Base-by-base conservation (phyloP, 2,797 vertebrate species). In the Galaxias olidus region DNA sequence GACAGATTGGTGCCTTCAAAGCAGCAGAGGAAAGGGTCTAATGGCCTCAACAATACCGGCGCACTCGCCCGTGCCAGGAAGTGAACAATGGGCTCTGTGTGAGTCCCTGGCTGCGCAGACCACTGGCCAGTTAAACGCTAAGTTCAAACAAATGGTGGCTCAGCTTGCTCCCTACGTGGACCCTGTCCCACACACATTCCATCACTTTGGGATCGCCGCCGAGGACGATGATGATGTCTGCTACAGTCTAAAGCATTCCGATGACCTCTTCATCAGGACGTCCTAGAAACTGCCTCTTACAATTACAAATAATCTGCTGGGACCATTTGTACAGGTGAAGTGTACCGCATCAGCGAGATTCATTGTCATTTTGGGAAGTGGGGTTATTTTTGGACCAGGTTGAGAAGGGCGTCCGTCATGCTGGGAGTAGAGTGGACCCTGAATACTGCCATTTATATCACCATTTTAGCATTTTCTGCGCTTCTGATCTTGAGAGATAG, bases 261-360 rank as follows among this genome's bases (percentile, higher is more conserved):
- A 14, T 43, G 30, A 51, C 58, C 47, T 60, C 48, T 62, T 49
- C 44, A 57, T 57, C 66, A 68, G 30, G 9, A 18, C 30, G 10
- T 7, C 46, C 30, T 58, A 46, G 13, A n/a, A 17, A 20, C 18
- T 30, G 30, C n/a, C 8, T 49, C 10, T 59, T 59, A 44, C 47
- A 8, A 50, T 61, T 61, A 48, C 9, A 49, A 41, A 55, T 4
- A 65, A 65, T 54, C 42, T 17, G 17, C 18, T 52, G 19, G 12
- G 47, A 11, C 44, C 17, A 65, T 65, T 61, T 71, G 40, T 41
- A 43, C 50, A 41, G 10, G 47, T 14, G 50, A 20, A 10, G 19
- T 17, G 11, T 41, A 52, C 40, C 14, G 45, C 54, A 43, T 44
- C n/a, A 56, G 46, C 17, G 46, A 48, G 49, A 15, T 15, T 42